phyloP scores from a whole-genome alignment of 2,888 invertebrate species.

The Cabera pusaria region DNA sequence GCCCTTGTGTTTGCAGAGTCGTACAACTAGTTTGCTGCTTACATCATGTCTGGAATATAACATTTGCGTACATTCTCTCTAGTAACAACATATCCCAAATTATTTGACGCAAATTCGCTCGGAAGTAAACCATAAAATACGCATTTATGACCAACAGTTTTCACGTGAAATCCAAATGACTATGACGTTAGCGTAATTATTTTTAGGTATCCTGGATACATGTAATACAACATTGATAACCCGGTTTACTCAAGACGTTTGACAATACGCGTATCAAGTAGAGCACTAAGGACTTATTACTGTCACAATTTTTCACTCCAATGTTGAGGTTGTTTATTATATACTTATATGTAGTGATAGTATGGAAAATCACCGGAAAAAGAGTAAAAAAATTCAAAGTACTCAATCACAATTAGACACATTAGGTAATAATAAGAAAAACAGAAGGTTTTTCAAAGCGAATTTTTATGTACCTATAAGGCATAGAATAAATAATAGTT shows the following conservation, averaged over 20 bases:
- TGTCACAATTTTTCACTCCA: too few species aligned
- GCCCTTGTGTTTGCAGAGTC: conserved; percentile 23
- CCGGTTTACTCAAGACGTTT: conserved; percentile 5
- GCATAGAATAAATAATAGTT: too few species aligned
- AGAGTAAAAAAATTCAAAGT: too few species aligned
- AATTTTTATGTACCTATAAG: too few species aligned
- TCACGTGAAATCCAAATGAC: conserved; percentile 28
- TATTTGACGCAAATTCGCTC: conserved; percentile 48
- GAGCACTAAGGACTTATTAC: too few species aligned
- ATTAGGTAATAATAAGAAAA: too few species aligned
- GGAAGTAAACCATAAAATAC: conserved; percentile 57
- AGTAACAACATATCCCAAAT: conserved; percentile 15
- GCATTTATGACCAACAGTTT: conserved; percentile 44
- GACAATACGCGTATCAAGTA: too few species aligned
- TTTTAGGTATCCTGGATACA: conserved; percentile 10
- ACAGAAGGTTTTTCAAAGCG: too few species aligned
- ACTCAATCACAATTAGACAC: too few species aligned
- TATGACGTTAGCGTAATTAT: conserved; percentile 6
- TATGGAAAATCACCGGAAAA: too few species aligned
- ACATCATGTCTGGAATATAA: conserved; percentile 25
- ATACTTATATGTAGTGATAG: too few species aligned
- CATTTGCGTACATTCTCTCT: conserved; percentile 1
- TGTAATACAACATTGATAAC: conserved; percentile 4
- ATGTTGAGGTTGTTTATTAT: too few species aligned
- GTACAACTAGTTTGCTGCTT: conserved; percentile 35